These are phyloP conservation scores for Piezodorus guildinii DNA, from an alignment of 1,140 invertebrate species.

Conservation along the genomic window DNA sequence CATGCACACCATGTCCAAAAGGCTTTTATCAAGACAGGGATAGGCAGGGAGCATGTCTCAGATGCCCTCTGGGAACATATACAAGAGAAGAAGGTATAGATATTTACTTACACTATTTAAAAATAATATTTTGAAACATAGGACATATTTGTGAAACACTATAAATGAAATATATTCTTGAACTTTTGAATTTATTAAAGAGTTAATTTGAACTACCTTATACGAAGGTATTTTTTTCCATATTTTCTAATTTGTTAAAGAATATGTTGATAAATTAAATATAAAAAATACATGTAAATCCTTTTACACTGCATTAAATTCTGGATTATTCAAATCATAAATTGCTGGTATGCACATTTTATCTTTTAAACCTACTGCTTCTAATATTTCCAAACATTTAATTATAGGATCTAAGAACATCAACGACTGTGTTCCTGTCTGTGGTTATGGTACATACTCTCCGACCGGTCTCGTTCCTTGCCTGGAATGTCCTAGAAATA, in stretches of 20 bases:
- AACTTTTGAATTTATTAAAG: too few relatives aligned
- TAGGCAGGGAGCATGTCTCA: conserved; percentile 71
- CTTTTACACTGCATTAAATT: too few relatives aligned
- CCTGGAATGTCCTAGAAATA: conserved; percentile 86
- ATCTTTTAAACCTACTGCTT: too few relatives aligned
- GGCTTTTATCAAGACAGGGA: conserved; percentile 89
- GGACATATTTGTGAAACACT: too few relatives aligned
- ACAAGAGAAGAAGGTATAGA: conserved; percentile 73
- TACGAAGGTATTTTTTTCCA: neutral
- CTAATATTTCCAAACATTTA: too few relatives aligned
- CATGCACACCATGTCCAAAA: conserved; percentile 75
- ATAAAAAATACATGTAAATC: neutral
- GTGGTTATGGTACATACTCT: conserved; percentile 91
- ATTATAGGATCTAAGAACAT: conserved; percentile 53
- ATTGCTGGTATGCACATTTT: too few relatives aligned
- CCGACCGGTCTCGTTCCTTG: conserved; percentile 90
- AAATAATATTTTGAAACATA: neutral
- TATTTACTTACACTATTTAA: neutral
- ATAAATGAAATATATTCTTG: too few relatives aligned
- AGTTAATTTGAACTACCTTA: neutral
- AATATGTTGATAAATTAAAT: too few relatives aligned
- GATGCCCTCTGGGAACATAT: conserved; percentile 84
- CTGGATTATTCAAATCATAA: too few relatives aligned
- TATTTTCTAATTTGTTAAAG: neutral
- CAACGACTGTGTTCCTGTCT: conserved; percentile 79